Evolutionary conservation across 2,113 vertebrate genomes (phyloP).

Genomic region (Fukomys damarensis): DNA sequence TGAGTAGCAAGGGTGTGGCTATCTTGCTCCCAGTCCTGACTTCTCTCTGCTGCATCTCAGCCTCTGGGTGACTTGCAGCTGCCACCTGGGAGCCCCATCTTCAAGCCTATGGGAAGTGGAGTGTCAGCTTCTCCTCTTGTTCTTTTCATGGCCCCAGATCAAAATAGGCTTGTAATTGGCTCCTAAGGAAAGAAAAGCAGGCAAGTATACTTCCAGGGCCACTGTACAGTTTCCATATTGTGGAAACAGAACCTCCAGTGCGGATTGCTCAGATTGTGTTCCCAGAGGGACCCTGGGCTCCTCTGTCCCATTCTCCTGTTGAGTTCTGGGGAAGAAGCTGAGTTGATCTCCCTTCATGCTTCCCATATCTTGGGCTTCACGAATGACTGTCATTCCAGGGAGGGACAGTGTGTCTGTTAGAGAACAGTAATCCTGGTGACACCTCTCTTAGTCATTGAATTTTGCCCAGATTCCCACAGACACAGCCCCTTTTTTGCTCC

Average conservation of each 20-base stretch:
- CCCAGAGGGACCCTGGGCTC: neutral
- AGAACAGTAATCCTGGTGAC: neutral
- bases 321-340: neutral
- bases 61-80: neutral
- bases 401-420: neutral
- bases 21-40: neutral
- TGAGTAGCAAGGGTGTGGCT: neutral
- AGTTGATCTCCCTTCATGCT: neutral
- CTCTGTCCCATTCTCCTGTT: neutral
- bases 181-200: neutral
- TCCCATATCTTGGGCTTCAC: neutral
- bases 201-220: neutral
- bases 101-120: neutral
- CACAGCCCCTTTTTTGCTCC: neutral
- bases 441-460: neutral
- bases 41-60: neutral
- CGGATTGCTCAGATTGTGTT: neutral
- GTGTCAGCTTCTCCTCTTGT: neutral
- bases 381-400: neutral
- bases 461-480: fast-evolving
- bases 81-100: neutral
- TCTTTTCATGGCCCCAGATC: neutral
- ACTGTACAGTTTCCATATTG: neutral
- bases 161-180: neutral
- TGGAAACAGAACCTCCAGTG: neutral